Conservation (phyloP, 2,888 invertebrate genomes). For the Alloplasta piceator region DNA sequence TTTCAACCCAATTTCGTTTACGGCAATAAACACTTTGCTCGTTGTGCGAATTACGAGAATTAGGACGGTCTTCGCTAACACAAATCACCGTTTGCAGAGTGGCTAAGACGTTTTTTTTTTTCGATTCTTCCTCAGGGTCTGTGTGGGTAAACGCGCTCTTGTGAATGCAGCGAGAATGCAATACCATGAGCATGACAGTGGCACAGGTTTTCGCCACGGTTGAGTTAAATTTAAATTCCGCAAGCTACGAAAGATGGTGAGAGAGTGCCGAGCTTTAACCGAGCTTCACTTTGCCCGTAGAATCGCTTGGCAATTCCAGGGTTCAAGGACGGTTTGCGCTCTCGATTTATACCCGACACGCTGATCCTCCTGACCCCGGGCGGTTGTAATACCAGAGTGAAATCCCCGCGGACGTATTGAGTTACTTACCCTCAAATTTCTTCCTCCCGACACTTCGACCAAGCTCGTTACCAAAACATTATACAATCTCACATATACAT, state of each 20-base stretch:
- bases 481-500: constrained; percentile 12
- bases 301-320: constrained; percentile 64
- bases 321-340: constrained; percentile 74
- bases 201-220: constrained; percentile 72
- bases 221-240: constrained; percentile 72
- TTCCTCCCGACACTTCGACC: constrained; percentile 47
- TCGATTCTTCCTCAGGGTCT: constrained; percentile 32
- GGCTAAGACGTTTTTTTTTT: constrained; percentile 36
- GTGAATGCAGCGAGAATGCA: constrained; percentile 37
- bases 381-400: constrained; percentile 31
- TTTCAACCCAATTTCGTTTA: too few species aligned
- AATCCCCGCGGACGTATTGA: constrained; percentile 61
- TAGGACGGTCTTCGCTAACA: constrained; percentile 36
- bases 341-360: constrained; percentile 70
- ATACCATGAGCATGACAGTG: constrained; percentile 26
- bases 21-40: too few species aligned
- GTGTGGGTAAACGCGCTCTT: constrained; percentile 41
- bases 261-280: constrained; percentile 58
- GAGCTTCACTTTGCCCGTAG: constrained; percentile 54
- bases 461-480: constrained; percentile 40
- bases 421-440: constrained; percentile 63
- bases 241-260: constrained; percentile 49
- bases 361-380: constrained; percentile 69
- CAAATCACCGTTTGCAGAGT: constrained; percentile 53
- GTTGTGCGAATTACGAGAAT: too few species aligned